Percentiles rank a stretch among this genome's conserved stretches.
Evolutionary conservation across 2,797 vertebrate species (phyloP).

Genomic region (Danio tinwini): DNA sequence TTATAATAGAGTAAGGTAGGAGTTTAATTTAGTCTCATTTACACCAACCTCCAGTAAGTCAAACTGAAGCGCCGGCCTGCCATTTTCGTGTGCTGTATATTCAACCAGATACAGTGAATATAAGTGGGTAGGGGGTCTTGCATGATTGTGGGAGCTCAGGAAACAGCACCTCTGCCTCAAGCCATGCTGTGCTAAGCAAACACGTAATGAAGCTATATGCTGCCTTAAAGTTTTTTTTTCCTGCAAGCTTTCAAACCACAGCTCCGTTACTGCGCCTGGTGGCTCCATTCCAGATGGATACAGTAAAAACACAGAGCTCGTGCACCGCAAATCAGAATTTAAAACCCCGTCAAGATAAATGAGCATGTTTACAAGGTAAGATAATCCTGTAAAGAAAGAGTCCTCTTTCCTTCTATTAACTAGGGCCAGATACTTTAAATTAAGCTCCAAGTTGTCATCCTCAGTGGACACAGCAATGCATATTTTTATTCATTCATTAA

Average conservation of each 20-base stretch:
- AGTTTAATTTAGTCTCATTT: conserved; percentile 24
- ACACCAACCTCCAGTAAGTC: conserved; percentile 24
- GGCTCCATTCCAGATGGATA: conserved; percentile 41
- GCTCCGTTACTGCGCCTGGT: conserved; percentile 30
- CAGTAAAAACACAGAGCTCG: conserved; percentile 28
- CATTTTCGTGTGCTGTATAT: conserved; percentile 17
- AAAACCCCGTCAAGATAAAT: conserved; percentile 50
- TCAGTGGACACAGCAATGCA: not conserved
- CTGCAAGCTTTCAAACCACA: conserved; percentile 39
- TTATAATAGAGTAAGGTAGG: conserved; percentile 19
- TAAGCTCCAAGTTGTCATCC: conserved; percentile 5
- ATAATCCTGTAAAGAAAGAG: conserved; percentile 24
- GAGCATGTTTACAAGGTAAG: conserved; percentile 32
- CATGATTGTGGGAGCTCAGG: conserved; percentile 50
- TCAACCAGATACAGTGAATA: conserved; percentile 18
- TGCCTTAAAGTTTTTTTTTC: conserved; percentile 33
- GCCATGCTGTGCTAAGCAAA: conserved; percentile 41
- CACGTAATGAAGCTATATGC: conserved; percentile 39
- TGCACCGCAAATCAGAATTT: conserved; percentile 42
- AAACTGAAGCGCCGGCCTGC: conserved; percentile 1
- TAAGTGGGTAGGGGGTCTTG: conserved; percentile 46
- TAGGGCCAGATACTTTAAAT: conserved; percentile 9
- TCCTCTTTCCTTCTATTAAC: not conserved
- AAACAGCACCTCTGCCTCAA: conserved; percentile 41
- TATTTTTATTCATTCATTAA: no score